Conservation (phyloP, 2,888 invertebrate genomes). For the Chalcosyrphus nemorum region DNA sequence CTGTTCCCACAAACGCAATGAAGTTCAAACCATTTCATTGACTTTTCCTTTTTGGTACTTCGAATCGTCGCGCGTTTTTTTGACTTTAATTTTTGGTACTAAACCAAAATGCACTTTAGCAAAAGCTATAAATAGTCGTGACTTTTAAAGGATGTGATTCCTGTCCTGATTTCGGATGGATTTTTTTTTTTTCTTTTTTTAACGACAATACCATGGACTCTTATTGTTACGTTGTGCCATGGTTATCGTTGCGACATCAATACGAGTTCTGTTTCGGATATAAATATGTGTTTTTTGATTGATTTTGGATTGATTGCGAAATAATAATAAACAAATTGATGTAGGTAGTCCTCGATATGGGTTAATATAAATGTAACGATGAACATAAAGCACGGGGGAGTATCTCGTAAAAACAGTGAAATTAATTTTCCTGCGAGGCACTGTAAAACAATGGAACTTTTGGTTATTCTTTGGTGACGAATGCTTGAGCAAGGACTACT, state of each 20-base stretch:
- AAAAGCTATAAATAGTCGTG: not conserved
- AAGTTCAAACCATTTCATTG: slow-evolving; percentile 9
- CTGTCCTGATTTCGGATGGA: not conserved
- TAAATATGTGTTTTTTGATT: not conserved
- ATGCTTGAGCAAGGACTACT: too few relatives aligned
- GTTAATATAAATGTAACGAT: not conserved
- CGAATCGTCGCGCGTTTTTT: not conserved
- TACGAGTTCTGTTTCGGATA: not conserved
- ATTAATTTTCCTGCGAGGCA: not conserved
- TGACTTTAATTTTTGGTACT: not conserved
- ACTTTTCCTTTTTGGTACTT: not conserved
- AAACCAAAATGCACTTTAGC: not conserved
- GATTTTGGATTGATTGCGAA: not conserved
- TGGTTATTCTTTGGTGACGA: too few relatives aligned
- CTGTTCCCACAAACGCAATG: not conserved
- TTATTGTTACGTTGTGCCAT: not conserved
- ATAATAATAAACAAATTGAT: not conserved
- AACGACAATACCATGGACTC: too few relatives aligned
- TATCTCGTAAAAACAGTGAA: not conserved
- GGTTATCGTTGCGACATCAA: not conserved
- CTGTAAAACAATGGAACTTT: too few relatives aligned
- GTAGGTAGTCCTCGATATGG: not conserved
- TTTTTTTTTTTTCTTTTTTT: too few relatives aligned
- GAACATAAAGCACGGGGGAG: not conserved
- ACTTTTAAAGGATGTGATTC: not conserved